Conservation (phyloP, 2,113 vertebrate genomes). For the Semicossyphus pulcher region DNA sequence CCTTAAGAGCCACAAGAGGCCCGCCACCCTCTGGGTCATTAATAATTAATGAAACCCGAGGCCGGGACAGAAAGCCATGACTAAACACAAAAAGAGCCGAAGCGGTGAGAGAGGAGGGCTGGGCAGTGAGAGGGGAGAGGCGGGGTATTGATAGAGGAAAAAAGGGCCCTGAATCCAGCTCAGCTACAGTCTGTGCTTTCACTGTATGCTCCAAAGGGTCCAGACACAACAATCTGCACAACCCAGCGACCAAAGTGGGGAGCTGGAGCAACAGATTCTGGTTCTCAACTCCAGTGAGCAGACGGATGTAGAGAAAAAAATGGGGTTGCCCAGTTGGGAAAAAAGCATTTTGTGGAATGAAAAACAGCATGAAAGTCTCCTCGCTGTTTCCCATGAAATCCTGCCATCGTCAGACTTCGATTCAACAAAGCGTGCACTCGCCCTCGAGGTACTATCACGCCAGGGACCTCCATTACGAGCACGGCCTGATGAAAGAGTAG, state of each 20-base stretch:
- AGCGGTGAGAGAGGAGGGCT: neutral
- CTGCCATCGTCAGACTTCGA: constrained; percentile 44
- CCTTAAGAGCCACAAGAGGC: constrained; percentile 58
- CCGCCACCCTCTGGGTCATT: constrained; percentile 55
- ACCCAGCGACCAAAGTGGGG: constrained; percentile 24
- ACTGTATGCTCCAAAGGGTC: constrained; percentile 63
- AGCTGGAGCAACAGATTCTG: neutral
- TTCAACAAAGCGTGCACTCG: constrained; percentile 43
- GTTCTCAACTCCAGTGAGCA: constrained; percentile 3
- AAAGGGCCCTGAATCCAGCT: constrained; percentile 30
- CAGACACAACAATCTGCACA: constrained; percentile 71
- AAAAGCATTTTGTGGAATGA: constrained; percentile 29
- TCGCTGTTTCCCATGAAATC: constrained; percentile 76
- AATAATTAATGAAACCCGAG: constrained; percentile 79
- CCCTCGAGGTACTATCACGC: constrained; percentile 46
- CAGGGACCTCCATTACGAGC: constrained; percentile 73
- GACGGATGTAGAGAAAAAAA: constrained; percentile 1
- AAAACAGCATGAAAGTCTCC: constrained; percentile 46
- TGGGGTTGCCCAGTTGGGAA: neutral
- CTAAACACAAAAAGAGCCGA: constrained; percentile 58
- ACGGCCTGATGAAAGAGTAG: constrained; percentile 73
- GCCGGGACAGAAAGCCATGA: constrained; percentile 61
- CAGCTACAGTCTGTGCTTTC: constrained; percentile 40
- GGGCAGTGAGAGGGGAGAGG: neutral
- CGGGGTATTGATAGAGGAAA: constrained; percentile 39